Percentiles rank a stretch among this genome's conserved stretches.
Evolutionary conservation across 2,888 invertebrate genomes (phyloP).

Genomic region (Acanthococcus lagerstroemiae): DNA sequence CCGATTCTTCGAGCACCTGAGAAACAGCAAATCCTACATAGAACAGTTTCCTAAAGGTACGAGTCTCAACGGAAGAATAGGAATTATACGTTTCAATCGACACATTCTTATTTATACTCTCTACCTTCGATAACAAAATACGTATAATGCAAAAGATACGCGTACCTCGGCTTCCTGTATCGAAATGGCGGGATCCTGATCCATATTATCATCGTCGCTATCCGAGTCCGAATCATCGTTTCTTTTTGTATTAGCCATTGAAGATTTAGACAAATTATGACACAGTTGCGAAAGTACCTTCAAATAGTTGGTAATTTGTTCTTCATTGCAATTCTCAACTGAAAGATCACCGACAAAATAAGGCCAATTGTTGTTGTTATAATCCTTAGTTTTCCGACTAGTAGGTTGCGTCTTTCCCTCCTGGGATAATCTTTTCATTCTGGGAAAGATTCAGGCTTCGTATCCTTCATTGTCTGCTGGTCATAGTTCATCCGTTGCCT

Average conservation of each 20-base stretch:
- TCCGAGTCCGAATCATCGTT: slow-evolving; percentile 6
- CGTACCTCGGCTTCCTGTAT: slow-evolving; percentile 11
- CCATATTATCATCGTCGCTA: slow-evolving; percentile 9
- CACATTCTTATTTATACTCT: no score
- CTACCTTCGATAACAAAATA: no score
- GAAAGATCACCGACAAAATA: not conserved
- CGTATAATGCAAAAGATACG: no score
- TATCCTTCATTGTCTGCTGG: not conserved
- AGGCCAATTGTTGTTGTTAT: not conserved
- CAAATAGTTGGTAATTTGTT: slow-evolving; percentile 14
- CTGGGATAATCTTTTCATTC: no score
- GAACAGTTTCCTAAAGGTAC: not conserved
- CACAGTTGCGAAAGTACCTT: slow-evolving; percentile 6
- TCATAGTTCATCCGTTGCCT: not conserved
- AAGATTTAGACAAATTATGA: slow-evolving; percentile 19
- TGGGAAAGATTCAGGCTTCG: no score
- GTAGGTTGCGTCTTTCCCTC: no score
- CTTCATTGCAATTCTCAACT: slow-evolving; percentile 12
- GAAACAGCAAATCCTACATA: not conserved
- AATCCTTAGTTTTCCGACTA: no score
- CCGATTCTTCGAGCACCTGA: slow-evolving; percentile 16
- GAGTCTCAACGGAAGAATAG: not conserved
- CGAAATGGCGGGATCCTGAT: slow-evolving; percentile 5
- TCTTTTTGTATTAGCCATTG: not conserved
- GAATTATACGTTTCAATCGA: no score